These are phyloP conservation scores for Hymenopus coronatus DNA, from an alignment of 2,888 invertebrate species.

Conservation along the genomic window DNA sequence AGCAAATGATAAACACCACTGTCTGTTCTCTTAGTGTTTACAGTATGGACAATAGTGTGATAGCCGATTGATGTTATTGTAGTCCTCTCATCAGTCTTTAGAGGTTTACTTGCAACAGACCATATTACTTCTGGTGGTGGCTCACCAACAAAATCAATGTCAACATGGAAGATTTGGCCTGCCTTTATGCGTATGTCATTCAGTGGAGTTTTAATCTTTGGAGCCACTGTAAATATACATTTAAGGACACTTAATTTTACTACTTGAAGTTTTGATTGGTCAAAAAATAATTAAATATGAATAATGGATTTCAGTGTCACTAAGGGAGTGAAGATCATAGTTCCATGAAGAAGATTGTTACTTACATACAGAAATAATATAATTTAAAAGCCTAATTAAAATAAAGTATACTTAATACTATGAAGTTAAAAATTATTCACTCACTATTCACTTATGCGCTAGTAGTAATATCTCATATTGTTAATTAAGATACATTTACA, in stretches of 20 bases:
- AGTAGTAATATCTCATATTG: no score
- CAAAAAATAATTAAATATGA: no score
- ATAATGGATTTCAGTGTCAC: no score
- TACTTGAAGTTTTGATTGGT: neutral
- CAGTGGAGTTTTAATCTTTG: slow-evolving; percentile 89
- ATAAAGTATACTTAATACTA: no score
- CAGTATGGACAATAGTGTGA: slow-evolving; percentile 88
- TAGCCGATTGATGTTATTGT: slow-evolving; percentile 89
- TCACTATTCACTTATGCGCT: no score
- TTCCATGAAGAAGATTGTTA: no score
- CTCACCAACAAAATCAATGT: slow-evolving; percentile 90
- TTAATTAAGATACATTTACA: no score
- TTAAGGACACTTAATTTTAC: slow-evolving; percentile 14
- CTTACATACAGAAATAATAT: no score
- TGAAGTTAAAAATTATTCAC: no score
- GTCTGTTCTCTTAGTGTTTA: slow-evolving; percentile 88
- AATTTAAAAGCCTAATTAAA: no score
- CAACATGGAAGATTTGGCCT: slow-evolving; percentile 85
- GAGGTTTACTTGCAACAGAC: slow-evolving; percentile 70
- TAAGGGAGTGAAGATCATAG: no score
- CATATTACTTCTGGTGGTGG: slow-evolving; percentile 88
- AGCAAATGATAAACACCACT: slow-evolving; percentile 86
- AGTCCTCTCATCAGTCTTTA: slow-evolving; percentile 75
- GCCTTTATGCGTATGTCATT: slow-evolving; percentile 89
- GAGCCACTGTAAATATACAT: slow-evolving; percentile 64